Base-by-base conservation (phyloP, 1,140 invertebrate species). In the Bradynema listronoti region DNA sequence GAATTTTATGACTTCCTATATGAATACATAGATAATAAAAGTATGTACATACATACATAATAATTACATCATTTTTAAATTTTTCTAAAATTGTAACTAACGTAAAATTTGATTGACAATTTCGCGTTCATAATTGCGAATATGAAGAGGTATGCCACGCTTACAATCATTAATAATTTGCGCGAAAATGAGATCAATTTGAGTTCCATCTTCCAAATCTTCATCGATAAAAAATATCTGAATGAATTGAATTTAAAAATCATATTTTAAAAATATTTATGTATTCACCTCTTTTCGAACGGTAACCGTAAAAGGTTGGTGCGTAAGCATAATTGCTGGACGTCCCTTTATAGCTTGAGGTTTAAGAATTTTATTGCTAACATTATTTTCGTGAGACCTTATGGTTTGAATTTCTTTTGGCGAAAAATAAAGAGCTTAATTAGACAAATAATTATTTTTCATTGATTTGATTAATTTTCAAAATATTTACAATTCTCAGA, bases 81-180 rank as follows among this genome's bases (percentile, higher is more conserved):
- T n/a, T n/a, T n/a, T n/a, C n/a, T n/a, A n/a, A n/a, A n/a, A n/a
- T n/a, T n/a, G n/a, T n/a, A 34, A 45, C 62, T 41, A 36, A 64
- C 62, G 49, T 22, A 64, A 36, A 58, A 64, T 54, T 24, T 61
- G 36, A 25, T 55, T 49, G 19, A 64, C 43, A 7, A 50, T 27
- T 19, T 67, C 62, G 11, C 50, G 63, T 47, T 64, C 62, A 39
- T 68, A 64, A 11, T 56, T 32, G 16, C 62, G 65, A 67, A 64
- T 64, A 53, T 51, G 41, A 16, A 19, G 49, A 24, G 61, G 41
- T n/a, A 47, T 30, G 27, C 33, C 24, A 22, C 56, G 52, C 16
- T 52, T 47, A 25, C 63, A 64, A 34, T 64, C 62, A 30, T 39
- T 27, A 55, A 67, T 58, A 19, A 64, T 64, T 45, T 63, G 49